Base-by-base conservation (phyloP, 2,888 invertebrate species). In the Hypomecis punctinalis region DNA sequence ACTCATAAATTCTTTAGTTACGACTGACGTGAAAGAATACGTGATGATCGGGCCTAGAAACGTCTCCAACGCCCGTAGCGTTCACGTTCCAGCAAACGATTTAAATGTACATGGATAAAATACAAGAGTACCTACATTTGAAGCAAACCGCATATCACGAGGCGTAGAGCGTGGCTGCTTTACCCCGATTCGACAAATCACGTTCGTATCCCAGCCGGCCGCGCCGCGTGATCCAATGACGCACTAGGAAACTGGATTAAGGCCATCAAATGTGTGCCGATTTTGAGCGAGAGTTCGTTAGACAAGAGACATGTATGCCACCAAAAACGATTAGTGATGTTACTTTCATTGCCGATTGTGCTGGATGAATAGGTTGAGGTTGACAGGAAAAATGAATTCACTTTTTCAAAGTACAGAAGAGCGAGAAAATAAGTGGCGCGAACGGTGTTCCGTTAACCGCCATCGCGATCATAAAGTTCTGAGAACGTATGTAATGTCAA, bases 121-220 rank as follows among this genome's bases (percentile, higher is more conserved):
- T 68, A 67, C 65, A 63, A 69, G 65, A 60, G 59, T 70, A 71
- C 71, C 56, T 67, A 71, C 71, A 71, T 71, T 67, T 68, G 66
- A 74, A 77, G 69, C 70, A 71, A 71, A 76, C 72, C 77, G 68
- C 77, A 77, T 71, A 76, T 79, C 83, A 84, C 84, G 83, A 73
- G 84, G 81, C 82, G 45, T 40, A 60, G 55, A 74, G 63, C 77
- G 80, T 79, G 77, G 78, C 76, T 73, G 71, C 72, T 74, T 75
- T 76, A 76, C 75, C 76, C 79, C 72, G 75, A 81, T 83, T 79
- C 75, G 75, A 74, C 72, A 72, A 75, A 71, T 80, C 85, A 82
- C 83, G 84, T 82, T 83, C 45, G 60, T 68, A 69, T 70, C 73
- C 69, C 59, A 68, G 66, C 61, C 61, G 66, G 56, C 52, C 51